Percentiles rank a stretch among this genome's conserved stretches.
phyloP scores from a whole-genome alignment of 1,140 invertebrate species.

The Rhagoletis pomonella region DNA sequence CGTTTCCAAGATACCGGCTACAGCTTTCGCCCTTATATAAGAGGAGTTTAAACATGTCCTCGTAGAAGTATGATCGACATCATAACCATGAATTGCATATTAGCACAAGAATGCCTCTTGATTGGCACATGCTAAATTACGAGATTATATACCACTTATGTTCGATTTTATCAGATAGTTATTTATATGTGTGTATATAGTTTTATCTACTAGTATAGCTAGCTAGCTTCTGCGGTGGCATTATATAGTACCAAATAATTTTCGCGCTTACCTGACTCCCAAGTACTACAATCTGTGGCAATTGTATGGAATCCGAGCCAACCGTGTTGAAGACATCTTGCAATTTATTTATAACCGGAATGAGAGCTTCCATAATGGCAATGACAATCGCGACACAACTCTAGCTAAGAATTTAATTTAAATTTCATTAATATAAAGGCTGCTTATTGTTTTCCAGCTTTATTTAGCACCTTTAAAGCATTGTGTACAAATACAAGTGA shows the following conservation, averaged over 20 bases:
- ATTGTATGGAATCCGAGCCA: conserved; percentile 96
- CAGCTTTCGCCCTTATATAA: not conserved
- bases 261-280: conserved; percentile 92
- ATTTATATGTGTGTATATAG: not conserved
- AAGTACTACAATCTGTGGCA: conserved; percentile 99
- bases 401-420: conserved; percentile 1
- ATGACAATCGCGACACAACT: not conserved
- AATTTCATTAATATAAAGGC: not conserved
- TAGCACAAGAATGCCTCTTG: not conserved
- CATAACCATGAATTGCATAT: conserved; percentile 35
- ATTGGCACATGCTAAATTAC: conserved; percentile 10
- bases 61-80: not conserved
- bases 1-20: not conserved
- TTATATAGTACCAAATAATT: not conserved
- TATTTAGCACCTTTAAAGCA: not conserved
- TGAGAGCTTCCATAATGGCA: conserved; percentile 94
- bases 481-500: too few species aligned
- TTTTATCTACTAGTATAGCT: too few species aligned
- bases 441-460: not conserved
- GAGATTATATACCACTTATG: not conserved
- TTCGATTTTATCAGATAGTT: not conserved
- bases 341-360: conserved; percentile 99
- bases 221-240: not conserved
- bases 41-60: not conserved
- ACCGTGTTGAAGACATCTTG: conserved; percentile 99